Conservation (phyloP, 2,888 invertebrate species). For the Thera britannica region DNA sequence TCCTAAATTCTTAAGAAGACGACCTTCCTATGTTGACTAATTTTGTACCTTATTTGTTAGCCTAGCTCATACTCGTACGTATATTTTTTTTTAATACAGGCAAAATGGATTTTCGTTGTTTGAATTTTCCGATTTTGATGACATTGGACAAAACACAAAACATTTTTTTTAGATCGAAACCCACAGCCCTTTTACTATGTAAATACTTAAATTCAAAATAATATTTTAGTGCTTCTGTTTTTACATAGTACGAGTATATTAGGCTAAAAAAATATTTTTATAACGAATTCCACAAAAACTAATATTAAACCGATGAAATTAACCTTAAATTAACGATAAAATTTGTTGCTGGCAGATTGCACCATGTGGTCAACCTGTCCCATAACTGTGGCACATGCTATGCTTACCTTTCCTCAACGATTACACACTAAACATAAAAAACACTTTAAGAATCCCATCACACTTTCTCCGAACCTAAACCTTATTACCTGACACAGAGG, state of each 20-base stretch:
- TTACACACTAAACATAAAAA: conserved; percentile 69
- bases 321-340: conserved; percentile 73
- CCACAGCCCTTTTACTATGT: too few relatives aligned
- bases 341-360: conserved; percentile 73
- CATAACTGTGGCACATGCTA: conserved; percentile 82
- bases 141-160: too few relatives aligned
- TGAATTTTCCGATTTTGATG: too few relatives aligned
- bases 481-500: conserved; percentile 31
- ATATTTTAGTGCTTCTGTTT: too few relatives aligned
- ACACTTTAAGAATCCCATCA: conserved; percentile 56
- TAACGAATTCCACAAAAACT: conserved; percentile 18
- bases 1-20: conserved; percentile 45
- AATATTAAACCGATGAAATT: conserved; percentile 52
- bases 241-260: too few relatives aligned
- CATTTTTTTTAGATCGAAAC: too few relatives aligned
- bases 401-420: conserved; percentile 76
- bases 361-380: conserved; percentile 84
- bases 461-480: conserved; percentile 33
- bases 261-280: background rate
- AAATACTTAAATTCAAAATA: too few relatives aligned
- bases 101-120: too few relatives aligned
- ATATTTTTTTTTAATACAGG: too few relatives aligned
- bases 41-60: too few relatives aligned
- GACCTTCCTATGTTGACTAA: too few relatives aligned
- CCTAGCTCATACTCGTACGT: too few relatives aligned